Conservation (phyloP, 2,888 invertebrate species). For the Choreutis nemorana region DNA sequence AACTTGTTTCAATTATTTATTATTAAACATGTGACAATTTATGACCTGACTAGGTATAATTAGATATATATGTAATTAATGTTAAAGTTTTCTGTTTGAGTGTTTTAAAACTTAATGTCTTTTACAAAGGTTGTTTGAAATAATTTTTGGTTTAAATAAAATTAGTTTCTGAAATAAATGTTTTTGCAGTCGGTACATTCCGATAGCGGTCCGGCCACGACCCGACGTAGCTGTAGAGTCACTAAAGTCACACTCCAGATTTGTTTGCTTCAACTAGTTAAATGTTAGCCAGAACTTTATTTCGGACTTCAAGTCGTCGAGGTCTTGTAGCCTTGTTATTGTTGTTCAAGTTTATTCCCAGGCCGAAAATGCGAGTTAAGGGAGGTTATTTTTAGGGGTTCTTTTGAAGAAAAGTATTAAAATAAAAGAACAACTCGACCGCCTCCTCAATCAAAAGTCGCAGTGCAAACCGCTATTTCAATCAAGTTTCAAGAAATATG, state of each 20-base stretch:
- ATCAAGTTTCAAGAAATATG: constrained; percentile 11
- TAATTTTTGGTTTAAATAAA: no score
- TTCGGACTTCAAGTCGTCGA: constrained; percentile 35
- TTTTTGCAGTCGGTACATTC: constrained; percentile 30
- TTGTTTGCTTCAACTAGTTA: constrained; percentile 60
- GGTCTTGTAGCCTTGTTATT: constrained; percentile 42
- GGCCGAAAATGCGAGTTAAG: no score
- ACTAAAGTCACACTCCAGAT: constrained; percentile 42
- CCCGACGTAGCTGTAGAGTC: constrained; percentile 32
- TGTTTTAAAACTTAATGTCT: no score
- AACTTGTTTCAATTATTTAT: no score
- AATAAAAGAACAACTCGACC: constrained; percentile 2
- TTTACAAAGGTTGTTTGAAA: no score
- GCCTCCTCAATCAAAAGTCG: constrained; percentile 16
- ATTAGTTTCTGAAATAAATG: no score
- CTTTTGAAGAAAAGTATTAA: background rate
- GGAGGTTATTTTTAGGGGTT: constrained; percentile 1
- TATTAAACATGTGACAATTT: no score
- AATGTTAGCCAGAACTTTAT: constrained; percentile 55
- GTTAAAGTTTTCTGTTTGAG: no score
- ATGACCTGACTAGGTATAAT: no score
- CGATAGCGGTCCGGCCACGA: constrained; percentile 20
- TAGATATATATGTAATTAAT: no score
- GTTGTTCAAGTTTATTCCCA: constrained; percentile 30
- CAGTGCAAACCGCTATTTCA: constrained; percentile 1